phyloP scores from a whole-genome alignment of 2,888 invertebrate genomes.

The Nomada hirtipes region DNA sequence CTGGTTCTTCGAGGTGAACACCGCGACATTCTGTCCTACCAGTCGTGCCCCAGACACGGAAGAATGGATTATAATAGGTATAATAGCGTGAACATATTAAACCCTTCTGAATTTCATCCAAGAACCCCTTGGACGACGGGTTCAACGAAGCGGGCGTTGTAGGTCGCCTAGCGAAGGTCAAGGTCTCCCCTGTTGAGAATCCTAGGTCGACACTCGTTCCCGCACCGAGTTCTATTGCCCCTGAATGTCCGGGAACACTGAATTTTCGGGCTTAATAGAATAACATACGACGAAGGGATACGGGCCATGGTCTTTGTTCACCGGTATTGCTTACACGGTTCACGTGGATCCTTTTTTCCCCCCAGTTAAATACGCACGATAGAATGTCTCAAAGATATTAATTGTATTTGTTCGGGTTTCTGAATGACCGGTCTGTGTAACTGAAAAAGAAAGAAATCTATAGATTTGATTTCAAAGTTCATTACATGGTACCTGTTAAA shows the following conservation, averaged over 20 bases:
- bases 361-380: neutral
- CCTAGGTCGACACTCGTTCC: conserved; percentile 26
- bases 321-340: neutral
- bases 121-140: conserved; percentile 55
- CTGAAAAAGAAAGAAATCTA: neutral
- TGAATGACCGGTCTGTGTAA: neutral
- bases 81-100: conserved; percentile 65
- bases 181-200: conserved; percentile 74
- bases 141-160: conserved; percentile 76
- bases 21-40: conserved; percentile 29
- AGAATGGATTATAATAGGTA: conserved; percentile 65
- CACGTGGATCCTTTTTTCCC: neutral
- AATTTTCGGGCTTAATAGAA: conserved; percentile 45
- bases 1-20: conserved; percentile 27
- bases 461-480: neutral
- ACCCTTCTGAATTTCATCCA: conserved; percentile 70
- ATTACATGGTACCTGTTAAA: neutral
- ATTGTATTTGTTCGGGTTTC: neutral
- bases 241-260: conserved; percentile 24
- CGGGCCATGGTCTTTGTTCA: conserved; percentile 22
- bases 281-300: conserved; percentile 29
- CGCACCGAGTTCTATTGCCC: conserved; percentile 3
- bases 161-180: conserved; percentile 82
- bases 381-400: conserved; percentile 3
- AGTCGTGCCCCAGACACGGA: conserved; percentile 41